Evolutionary conservation across 2,888 invertebrate species (phyloP).

Genomic region (Petrolisthes cinctipes): DNA sequence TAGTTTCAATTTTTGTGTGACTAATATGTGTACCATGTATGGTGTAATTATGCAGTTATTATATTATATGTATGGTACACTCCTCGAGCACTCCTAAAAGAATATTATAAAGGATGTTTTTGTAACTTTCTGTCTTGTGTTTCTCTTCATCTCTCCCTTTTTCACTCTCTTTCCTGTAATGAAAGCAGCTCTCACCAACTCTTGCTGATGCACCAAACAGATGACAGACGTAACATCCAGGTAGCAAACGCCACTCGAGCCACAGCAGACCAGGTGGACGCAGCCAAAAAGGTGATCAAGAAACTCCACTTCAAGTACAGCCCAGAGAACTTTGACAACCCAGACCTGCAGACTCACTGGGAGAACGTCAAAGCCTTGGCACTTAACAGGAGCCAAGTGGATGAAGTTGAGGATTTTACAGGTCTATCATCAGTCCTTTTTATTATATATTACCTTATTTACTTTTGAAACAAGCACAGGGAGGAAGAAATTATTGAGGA

Average conservation of each 20-base stretch:
- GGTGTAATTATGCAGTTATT: no score
- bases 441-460: background rate
- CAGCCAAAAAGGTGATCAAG: constrained; percentile 76
- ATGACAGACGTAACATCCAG: constrained; percentile 63
- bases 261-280: constrained; percentile 73
- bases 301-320: constrained; percentile 75
- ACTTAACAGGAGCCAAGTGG: constrained; percentile 74
- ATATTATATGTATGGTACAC: no score
- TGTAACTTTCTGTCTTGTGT: no score
- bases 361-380: constrained; percentile 78
- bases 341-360: constrained; percentile 76
- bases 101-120: no score
- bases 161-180: no score
- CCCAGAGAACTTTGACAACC: constrained; percentile 78
- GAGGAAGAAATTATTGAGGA: no score
- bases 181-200: no score
- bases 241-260: constrained; percentile 68
- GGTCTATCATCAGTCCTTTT: constrained; percentile 66
- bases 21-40: no score
- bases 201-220: constrained; percentile 20
- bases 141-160: no score
- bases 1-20: no score
- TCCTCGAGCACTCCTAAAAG: no score
- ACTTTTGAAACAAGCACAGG: no score
- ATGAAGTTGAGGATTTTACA: constrained; percentile 75